Conservation (phyloP, 2,113 vertebrate species). For the Rhinopomastus cyanomelas region DNA sequence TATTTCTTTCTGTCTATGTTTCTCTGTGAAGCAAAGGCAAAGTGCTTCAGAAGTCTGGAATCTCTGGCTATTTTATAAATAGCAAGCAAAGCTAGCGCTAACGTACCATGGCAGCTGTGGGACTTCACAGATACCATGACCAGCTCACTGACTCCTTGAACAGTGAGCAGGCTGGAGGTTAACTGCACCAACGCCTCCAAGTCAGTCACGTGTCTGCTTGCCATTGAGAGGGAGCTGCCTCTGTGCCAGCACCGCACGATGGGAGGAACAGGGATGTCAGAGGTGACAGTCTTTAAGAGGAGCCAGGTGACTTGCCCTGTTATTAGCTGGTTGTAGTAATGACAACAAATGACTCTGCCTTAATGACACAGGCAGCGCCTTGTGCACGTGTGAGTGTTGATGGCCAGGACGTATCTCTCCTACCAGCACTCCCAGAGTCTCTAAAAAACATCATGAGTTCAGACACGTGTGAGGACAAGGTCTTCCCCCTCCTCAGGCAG, state of each 20-base stretch:
- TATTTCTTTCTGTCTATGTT: background rate
- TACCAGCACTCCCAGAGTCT: background rate
- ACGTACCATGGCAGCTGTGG: background rate
- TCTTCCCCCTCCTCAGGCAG: background rate
- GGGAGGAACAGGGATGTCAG: background rate
- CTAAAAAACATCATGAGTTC: background rate
- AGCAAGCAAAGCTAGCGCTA: background rate
- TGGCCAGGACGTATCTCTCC: background rate
- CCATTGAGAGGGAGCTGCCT: background rate
- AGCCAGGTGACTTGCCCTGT: background rate
- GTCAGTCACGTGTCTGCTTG: background rate
- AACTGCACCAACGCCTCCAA: background rate
- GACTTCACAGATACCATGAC: background rate
- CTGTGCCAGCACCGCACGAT: background rate
- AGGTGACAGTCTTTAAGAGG: background rate
- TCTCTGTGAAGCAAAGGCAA: constrained; percentile 2
- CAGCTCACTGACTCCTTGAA: background rate
- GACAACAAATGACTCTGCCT: background rate
- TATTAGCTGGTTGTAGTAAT: background rate
- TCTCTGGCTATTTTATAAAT: background rate
- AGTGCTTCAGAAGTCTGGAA: background rate
- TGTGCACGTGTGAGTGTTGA: background rate
- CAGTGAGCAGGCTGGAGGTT: background rate
- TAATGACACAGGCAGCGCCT: background rate
- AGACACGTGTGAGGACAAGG: background rate